Percentiles rank a stretch among this genome's conserved stretches.
phyloP scores from a whole-genome alignment of 2,888 invertebrate species.

The Sylvicola cinctus region DNA sequence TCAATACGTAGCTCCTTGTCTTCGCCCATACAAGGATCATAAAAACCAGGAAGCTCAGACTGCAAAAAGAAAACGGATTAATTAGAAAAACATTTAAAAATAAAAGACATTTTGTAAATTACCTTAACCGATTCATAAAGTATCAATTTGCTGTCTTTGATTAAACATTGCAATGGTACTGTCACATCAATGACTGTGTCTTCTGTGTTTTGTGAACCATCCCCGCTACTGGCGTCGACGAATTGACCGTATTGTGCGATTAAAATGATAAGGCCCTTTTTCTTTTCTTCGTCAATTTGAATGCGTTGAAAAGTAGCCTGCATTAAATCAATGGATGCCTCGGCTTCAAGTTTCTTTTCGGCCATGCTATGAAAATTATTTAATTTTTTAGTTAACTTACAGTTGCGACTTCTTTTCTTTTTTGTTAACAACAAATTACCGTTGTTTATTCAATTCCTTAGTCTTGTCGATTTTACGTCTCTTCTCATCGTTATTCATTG shows the following conservation, averaged over 20 bases:
- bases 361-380: constrained; percentile 40
- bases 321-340: constrained; percentile 78
- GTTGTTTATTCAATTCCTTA: constrained; percentile 56
- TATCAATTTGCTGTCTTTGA: constrained; percentile 73
- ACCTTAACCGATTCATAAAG: constrained; percentile 77
- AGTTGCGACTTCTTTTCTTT: no score
- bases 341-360: constrained; percentile 66
- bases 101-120: constrained; percentile 8
- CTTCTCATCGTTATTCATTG: constrained; percentile 56
- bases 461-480: constrained; percentile 63
- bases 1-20: constrained; percentile 70
- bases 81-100: constrained; percentile 1
- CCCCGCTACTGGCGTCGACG: constrained; percentile 20
- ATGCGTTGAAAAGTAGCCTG: constrained; percentile 72
- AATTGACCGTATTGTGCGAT: constrained; percentile 66
- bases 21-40: constrained; percentile 86
- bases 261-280: constrained; percentile 66
- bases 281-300: constrained; percentile 56
- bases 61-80: constrained; percentile 26
- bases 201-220: constrained; percentile 15
- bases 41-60: constrained; percentile 92
- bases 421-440: constrained; percentile 25
- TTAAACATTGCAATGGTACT: constrained; percentile 83
- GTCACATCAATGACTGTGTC: constrained; percentile 62
- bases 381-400: no score